phyloP scores from a whole-genome alignment of 2,888 invertebrate species.

The Gandaritis pyraliata region DNA sequence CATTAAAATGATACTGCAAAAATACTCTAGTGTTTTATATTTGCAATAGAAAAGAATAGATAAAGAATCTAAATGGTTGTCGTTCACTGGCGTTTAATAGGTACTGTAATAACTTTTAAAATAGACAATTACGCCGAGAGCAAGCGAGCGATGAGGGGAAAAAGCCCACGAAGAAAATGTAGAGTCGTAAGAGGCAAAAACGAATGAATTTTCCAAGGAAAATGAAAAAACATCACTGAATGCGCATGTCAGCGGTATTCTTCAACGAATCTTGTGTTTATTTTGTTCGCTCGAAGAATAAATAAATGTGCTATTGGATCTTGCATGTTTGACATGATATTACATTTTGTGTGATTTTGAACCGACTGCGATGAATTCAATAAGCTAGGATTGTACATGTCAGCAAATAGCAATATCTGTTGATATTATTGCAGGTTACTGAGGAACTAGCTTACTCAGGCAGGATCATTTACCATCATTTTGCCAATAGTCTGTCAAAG shows the following conservation, averaged over 20 bases:
- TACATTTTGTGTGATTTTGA: constrained; percentile 24
- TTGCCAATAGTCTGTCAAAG: constrained; percentile 7
- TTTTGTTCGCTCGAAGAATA: constrained; percentile 42
- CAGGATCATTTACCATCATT: not conserved
- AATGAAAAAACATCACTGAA: constrained; percentile 55
- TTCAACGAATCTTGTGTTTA: constrained; percentile 47
- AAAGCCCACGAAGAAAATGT: constrained; percentile 50
- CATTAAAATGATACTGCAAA: not conserved
- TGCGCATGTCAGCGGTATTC: constrained; percentile 45
- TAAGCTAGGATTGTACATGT: constrained; percentile 8
- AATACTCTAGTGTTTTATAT: not conserved
- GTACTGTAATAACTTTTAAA: constrained; percentile 42
- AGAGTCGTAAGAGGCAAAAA: constrained; percentile 54
- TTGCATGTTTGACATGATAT: constrained; percentile 37
- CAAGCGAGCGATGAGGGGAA: constrained; percentile 45
- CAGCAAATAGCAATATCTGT: not conserved
- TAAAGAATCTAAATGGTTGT: constrained; percentile 4
- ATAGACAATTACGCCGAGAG: constrained; percentile 44
- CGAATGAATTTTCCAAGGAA: constrained; percentile 53
- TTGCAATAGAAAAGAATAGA: not conserved
- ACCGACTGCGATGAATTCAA: constrained; percentile 9
- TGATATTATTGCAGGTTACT: constrained; percentile 1
- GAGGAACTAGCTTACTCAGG: not conserved
- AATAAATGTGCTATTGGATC: constrained; percentile 35
- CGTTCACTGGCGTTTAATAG: constrained; percentile 28